phyloP scores from a whole-genome alignment of 2,113 vertebrate genomes.

The Tachuris rubrigastra region DNA sequence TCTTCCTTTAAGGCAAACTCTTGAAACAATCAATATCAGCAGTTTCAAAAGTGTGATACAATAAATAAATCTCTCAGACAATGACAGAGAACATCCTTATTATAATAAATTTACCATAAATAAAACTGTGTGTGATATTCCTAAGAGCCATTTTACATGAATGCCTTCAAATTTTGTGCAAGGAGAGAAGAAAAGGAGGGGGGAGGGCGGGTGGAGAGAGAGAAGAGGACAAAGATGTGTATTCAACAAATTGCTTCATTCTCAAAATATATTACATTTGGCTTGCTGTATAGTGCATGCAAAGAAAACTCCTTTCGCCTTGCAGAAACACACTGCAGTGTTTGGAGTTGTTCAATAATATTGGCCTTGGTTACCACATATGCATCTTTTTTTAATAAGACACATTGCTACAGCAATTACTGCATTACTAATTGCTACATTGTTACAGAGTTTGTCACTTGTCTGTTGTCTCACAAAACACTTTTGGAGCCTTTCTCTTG shows the following conservation, averaged over 20 bases:
- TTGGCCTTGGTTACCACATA: background rate
- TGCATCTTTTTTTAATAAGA: background rate
- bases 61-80: slow-evolving; percentile 74
- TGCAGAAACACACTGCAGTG: background rate
- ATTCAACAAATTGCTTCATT: slow-evolving; percentile 25
- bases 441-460: background rate
- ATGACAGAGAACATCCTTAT: slow-evolving; percentile 70
- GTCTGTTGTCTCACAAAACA: background rate
- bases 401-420: background rate
- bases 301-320: background rate
- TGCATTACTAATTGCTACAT: background rate
- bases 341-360: background rate
- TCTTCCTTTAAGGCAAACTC: slow-evolving; percentile 57
- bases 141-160: slow-evolving; percentile 55
- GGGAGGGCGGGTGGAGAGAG: background rate
- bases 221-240: background rate
- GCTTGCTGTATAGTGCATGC: background rate
- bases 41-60: slow-evolving; percentile 61
- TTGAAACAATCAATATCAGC: slow-evolving; percentile 66
- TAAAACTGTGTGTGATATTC: slow-evolving; percentile 58
- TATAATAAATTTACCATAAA: slow-evolving; percentile 74
- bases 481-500: background rate
- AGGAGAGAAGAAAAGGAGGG: background rate
- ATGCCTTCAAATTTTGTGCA: slow-evolving; percentile 18
- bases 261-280: slow-evolving; percentile 9